Base-by-base conservation (phyloP, 1,140 invertebrate genomes). In the Meloidogyne floridensis region DNA sequence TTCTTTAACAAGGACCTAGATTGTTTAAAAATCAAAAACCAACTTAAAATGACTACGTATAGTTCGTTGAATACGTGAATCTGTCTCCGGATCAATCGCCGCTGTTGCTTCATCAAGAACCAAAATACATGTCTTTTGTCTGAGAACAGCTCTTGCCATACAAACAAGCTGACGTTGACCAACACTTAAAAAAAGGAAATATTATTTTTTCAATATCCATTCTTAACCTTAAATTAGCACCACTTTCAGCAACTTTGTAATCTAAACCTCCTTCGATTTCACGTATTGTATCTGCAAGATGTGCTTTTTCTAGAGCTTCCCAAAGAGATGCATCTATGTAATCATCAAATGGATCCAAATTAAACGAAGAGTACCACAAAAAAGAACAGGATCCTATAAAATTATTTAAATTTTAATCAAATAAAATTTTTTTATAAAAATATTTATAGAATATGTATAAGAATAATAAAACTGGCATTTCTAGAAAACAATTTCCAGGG, bases 31-130 rank as follows among this genome's bases (percentile, higher is more conserved):
- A 54, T 47, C 3, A 51, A 42, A 4, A 32, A 72, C 54, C 13
- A 20, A 79, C 77, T 71, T 79, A 54, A 79, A 79, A 42, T 79
- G 77, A 9, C 43, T 79, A 11, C 77, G 77, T 20, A 79, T 79
- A 18, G 65, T 42, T n/a, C 71, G 8, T 79, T 92, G 91, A 53
- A 92, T 89, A 8, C 91, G 86, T 2, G 88, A 80, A 82, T 92
- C 91, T 69, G 91, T 92, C 76, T 91, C 88, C 47, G 90, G 87
- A 85, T 96, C 95, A 9, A 96, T 94, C 85, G 95, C 94, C 43
- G 95, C 94, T 0, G 95, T 96, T 4, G 95, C 95, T 90, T 96
- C 95, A 90, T 95, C 94, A 86, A 96, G 91, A 7, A 96, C 92
- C 0, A 96, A 91, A 75, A 96, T 93, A n/a, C 83, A 72, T 13